Evolutionary conservation across 2,797 vertebrate genomes (phyloP).

Genomic region (Phyllotis vaccarum): DNA sequence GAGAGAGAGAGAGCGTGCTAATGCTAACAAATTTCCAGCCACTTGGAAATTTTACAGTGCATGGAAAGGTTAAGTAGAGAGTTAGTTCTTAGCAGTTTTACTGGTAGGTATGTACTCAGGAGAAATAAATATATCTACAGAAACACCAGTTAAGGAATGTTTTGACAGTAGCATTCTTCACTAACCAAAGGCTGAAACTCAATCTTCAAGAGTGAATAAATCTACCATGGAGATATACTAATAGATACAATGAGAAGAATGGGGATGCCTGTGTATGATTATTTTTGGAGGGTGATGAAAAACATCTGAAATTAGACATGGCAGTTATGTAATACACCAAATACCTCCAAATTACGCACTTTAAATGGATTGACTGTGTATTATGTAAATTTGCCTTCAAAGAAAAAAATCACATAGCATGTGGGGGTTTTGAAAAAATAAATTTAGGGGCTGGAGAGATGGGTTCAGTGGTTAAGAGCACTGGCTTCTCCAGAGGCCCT

Average conservation of each 20-base stretch:
- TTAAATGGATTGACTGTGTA: background rate
- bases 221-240: background rate
- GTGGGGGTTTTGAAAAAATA: background rate
- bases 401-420: background rate
- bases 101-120: background rate
- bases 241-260: background rate
- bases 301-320: slow-evolving; percentile 23
- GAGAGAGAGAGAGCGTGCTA: background rate
- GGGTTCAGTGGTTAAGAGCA: no score
- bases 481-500: no score
- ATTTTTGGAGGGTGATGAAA: background rate
- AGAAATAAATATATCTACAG: background rate
- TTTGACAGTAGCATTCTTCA: slow-evolving; percentile 20
- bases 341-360: background rate
- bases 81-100: background rate
- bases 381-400: background rate
- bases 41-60: background rate
- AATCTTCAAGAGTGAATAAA: background rate
- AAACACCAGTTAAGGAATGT: background rate
- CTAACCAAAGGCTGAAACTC: slow-evolving; percentile 13
- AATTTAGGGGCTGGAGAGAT: background rate
- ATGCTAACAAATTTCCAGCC: background rate
- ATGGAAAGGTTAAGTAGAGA: slow-evolving; percentile 28
- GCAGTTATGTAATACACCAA: background rate
- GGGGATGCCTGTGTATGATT: background rate